Evolutionary conservation across 2,888 invertebrate species (phyloP), one percentile per base, ranked within the genome.

Genomic region (Parnassius orleans): DNA sequence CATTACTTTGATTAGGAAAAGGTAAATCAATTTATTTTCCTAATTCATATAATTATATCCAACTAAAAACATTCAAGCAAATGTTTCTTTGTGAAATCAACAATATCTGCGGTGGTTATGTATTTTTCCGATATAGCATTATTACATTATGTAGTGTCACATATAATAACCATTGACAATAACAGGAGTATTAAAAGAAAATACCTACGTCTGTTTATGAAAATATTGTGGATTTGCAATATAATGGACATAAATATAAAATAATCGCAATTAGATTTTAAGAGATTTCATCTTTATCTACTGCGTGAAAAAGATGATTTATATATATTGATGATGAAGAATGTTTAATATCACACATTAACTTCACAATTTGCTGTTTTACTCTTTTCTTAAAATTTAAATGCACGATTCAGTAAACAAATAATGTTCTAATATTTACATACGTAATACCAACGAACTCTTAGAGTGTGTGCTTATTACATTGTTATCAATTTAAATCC

Each of bases 161-260:
- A 47, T n/a, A 47, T 43, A n/a, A 47, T 44, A 58, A 63, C 59
- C 66, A 65, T 73, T 66, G 77, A 78, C 78, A 78, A 78, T 78
- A 78, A 76, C 61, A 55, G 64, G 69, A 68, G 47, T 62, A 57
- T 57, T 57, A 33, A 53, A 42, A 50, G 51, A 53, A 48, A 51
- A 53, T 33, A 33, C 33, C 42, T 47, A 33, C 15, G 47, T 53
- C 53, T 43, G 24, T 44, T 61, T 42, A 52, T 43, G 48, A 53
- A 43, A 56, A n/a, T 43, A 55, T 43, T 14, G 33, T 53, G 15
- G 48, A 47, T 33, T 68, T 70, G 68, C 75, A 70, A 73, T 74
- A 65, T 64, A 61, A 67, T 68, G 60, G 61, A 65, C 43, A 11
- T 62, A 52, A 58, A 61, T 58, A 63, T 60, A 51, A 48, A 24